Evolutionary conservation across 1,140 invertebrate genomes (phyloP).

Genomic region (Eupeodes corollae): DNA sequence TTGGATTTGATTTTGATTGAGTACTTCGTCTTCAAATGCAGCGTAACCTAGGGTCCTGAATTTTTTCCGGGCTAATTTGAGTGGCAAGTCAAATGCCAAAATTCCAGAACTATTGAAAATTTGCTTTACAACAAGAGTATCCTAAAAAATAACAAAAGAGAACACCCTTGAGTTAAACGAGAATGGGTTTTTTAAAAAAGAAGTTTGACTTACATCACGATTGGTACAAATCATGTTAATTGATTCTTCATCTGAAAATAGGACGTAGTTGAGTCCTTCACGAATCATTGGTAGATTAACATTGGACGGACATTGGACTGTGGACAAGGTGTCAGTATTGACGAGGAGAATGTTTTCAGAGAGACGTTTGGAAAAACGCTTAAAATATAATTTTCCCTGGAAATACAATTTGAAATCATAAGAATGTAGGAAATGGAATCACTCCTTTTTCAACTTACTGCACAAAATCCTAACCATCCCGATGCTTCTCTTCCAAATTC

Average conservation of each 20-base stretch:
- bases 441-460: slow-evolving; percentile 43
- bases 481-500: slow-evolving; percentile 62
- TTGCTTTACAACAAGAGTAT: slow-evolving; percentile 31
- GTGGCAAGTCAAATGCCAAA: slow-evolving; percentile 52
- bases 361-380: slow-evolving; percentile 26
- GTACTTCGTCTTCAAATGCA: slow-evolving; percentile 54
- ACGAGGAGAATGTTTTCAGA: slow-evolving; percentile 30
- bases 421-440: background rate
- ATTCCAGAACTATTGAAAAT: slow-evolving; percentile 25
- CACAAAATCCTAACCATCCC: slow-evolving; percentile 76
- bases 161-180: background rate
- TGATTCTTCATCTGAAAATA: slow-evolving; percentile 36
- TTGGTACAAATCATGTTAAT: slow-evolving; percentile 36
- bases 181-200: background rate
- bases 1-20: slow-evolving; percentile 36
- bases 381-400: slow-evolving; percentile 26
- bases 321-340: slow-evolving; percentile 25
- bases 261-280: slow-evolving; percentile 31
- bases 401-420: background rate
- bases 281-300: slow-evolving; percentile 28
- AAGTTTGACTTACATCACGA: slow-evolving; percentile 24
- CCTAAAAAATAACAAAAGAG: slow-evolving; percentile 11
- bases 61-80: slow-evolving; percentile 71
- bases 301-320: slow-evolving; percentile 26
- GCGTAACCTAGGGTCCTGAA: slow-evolving; percentile 64